Percentiles rank a stretch among this genome's conserved stretches.
These are phyloP conservation scores for Zhuqinia jingwanae DNA, from an alignment of 2,888 invertebrate genomes.

Conservation along the genomic window DNA sequence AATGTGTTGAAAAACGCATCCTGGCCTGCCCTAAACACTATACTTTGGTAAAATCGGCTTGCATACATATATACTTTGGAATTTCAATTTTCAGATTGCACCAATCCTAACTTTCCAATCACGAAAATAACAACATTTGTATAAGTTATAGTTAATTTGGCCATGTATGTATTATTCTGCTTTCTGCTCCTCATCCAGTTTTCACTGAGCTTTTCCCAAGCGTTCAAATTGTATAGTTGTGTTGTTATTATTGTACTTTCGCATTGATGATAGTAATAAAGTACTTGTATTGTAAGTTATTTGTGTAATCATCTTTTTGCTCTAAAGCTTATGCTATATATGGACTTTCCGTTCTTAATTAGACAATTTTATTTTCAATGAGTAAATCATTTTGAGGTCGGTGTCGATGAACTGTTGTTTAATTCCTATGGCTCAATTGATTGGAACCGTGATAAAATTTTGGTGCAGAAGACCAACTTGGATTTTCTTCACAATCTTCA, in stretches of 20 bases:
- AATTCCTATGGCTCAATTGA: constrained; percentile 65
- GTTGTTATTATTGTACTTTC: neutral
- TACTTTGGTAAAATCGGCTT: neutral
- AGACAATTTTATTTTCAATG: neutral
- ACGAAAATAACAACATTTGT: neutral
- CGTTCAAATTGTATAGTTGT: neutral
- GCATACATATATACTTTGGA: neutral
- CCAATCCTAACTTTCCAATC: neutral
- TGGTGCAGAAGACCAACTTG: constrained; percentile 77
- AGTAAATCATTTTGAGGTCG: neutral
- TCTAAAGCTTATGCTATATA: neutral
- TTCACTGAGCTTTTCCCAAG: neutral
- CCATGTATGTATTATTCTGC: neutral
- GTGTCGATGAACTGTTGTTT: neutral
- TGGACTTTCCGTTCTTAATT: neutral
- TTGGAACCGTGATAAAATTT: constrained; percentile 77
- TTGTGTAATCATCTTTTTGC: neutral
- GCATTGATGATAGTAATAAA: neutral
- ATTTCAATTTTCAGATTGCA: neutral
- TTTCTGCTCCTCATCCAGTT: neutral
- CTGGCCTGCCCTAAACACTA: no score
- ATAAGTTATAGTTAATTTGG: neutral
- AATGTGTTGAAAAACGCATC: no score
- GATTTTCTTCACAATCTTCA: constrained; percentile 83
- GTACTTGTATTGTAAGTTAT: constrained; percentile 1